Base-by-base conservation (phyloP, 2,113 vertebrate genomes). In the Epinephelus moara region DNA sequence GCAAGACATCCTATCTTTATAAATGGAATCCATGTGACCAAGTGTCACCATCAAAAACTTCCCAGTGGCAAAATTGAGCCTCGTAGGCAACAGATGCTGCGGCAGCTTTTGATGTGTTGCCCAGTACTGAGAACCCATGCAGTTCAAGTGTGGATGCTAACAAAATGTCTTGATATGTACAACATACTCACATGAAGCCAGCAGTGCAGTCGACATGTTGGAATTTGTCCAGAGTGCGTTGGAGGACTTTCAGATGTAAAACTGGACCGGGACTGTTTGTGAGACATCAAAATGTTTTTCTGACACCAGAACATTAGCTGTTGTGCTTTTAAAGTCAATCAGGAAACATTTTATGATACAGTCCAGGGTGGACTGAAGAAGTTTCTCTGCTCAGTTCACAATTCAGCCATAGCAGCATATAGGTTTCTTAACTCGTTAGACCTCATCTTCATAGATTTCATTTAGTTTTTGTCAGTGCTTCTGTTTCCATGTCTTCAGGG, bases 21-120 rank as follows among this genome's bases (percentile, higher is more conserved):
- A 75, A 82, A 82, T 79, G 18, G 5, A 33, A 23, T 69, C 27
- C 61, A 75, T 75, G 79, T 79, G 71, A 75, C 45, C 33, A 63
- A 70, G 21, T 82, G 12, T 66, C 74, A 76, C 78, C 78, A 71
- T 85, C 50, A 87, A 72, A 85, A 68, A 72, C 61, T 69, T 72
- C 52, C 27, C 64, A 70, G 75, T 45, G 80, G 86, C 78, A 86
- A 82, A 85, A 88, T 71, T 62, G 53, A 49, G 70, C 59, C 80
- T 80, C 40, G 27, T 33, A 56, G 76, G 73, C 70, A 86, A 68
- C 72, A 88, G 78, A 84, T 83, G 80, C 47, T 70, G 59, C 6
- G 14, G 64, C 57, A 74, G 83, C 76, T 75, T 89, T 92, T 90
- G 83, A 90, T 86, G 78, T 80, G 67, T 47, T 88, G 67, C 89